Percentiles rank a stretch among this genome's conserved stretches.
Conservation (phyloP, 1,140 invertebrate genomes). For the Battus philenor region DNA sequence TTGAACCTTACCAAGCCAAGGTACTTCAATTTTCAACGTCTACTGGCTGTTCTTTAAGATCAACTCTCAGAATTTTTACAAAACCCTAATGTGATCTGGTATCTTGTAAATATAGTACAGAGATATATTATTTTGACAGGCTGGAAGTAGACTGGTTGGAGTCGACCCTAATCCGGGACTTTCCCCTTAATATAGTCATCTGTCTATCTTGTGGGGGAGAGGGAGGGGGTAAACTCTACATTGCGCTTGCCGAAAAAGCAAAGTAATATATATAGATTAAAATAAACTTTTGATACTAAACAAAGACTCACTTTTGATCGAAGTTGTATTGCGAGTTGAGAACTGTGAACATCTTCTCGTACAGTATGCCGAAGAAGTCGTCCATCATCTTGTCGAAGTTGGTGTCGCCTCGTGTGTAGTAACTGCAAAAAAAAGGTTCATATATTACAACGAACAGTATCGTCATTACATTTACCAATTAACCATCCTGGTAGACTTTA, state of each 20-base stretch:
- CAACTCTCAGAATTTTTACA: too few relatives aligned
- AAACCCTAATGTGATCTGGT: too few relatives aligned
- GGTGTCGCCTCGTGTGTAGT: constrained; percentile 89
- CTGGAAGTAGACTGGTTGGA: too few relatives aligned
- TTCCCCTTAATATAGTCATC: neutral
- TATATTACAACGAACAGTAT: too few relatives aligned
- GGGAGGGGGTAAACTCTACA: neutral
- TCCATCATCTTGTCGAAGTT: constrained; percentile 92
- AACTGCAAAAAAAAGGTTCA: constrained; percentile 69
- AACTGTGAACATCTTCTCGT: constrained; percentile 97
- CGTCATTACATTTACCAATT: too few relatives aligned
- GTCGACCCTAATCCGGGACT: too few relatives aligned
- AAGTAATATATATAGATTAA: neutral
- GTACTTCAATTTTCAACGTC: too few relatives aligned
- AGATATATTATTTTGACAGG: too few relatives aligned
- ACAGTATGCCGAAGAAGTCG: constrained; percentile 93
- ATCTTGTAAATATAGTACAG: too few relatives aligned
- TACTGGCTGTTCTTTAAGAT: too few relatives aligned
- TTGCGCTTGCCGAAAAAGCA: neutral
- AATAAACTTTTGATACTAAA: neutral
- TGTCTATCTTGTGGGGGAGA: neutral
- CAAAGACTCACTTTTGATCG: constrained; percentile 84
- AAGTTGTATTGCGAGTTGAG: constrained; percentile 94
- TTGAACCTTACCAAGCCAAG: too few relatives aligned
- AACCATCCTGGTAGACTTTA: too few relatives aligned